Base-by-base conservation (phyloP, 2,113 vertebrate genomes). In the Anser brachyrhynchus region DNA sequence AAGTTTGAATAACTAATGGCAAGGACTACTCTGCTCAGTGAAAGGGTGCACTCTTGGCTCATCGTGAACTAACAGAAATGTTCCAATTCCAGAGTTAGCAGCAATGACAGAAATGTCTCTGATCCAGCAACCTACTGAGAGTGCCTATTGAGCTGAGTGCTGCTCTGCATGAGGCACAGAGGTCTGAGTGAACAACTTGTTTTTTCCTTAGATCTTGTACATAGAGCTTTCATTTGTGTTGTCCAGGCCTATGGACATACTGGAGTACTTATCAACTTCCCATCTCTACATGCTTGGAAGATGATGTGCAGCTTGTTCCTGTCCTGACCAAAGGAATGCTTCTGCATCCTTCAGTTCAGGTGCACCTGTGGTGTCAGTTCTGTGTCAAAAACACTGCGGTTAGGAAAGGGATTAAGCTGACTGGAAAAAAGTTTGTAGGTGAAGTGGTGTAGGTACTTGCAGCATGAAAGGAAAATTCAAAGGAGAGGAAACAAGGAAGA, bases 71-170 rank as follows among this genome's bases (percentile, higher is more conserved):
- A n/a, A 51, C 16, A 55, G 46, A 71, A 80, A 44, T n/a, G 55
- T 84, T 43, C 65, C 80, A 71, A 0, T 62, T 37, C 9, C 37
- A 52, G 25, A 21, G 1, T 0, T 57, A 54, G 21, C 51, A 86
- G 37, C 22, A 71, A 17, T 37, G 28, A 8, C 41, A 20, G 57
- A 73, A 43, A 83, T n/a, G 73, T 39, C 44, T 79, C 69, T 66
- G 49, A 52, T 31, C 11, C 18, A 39, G 39, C 6, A 11, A 62
- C 23, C 17, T 54, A 20, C 8, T 62, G 49, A 21, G 54, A 49
- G 13, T 49, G 25, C 18, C 28, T 43, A 5, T 28, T 28, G 28
- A 57, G 6, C 29, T 75, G 41, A 43, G 1, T 46, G 16, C 33
- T 54, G 35, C 11, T 74, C 33, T 3, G 0, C 37, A 20, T 3